phyloP scores from a whole-genome alignment of 2,113 vertebrate genomes.

The Muntiacus muntjak region DNA sequence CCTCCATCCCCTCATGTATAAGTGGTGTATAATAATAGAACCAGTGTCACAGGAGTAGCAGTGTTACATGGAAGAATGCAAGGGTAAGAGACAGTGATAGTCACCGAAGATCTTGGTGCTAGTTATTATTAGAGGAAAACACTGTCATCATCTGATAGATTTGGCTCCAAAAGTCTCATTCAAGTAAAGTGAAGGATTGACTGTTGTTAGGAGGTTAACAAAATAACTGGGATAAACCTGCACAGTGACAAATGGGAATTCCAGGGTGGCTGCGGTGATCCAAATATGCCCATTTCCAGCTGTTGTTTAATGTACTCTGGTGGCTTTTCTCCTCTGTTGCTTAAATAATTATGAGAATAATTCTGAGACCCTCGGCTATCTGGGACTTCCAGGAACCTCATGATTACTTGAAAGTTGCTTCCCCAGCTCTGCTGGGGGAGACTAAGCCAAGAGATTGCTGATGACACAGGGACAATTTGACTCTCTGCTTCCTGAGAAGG shows the following conservation, averaged over 20 bases:
- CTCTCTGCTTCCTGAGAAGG: neutral
- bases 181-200: neutral
- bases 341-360: neutral
- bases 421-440: neutral
- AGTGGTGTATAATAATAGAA: neutral
- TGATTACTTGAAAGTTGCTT: neutral
- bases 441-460: neutral
- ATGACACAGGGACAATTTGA: neutral
- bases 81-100: neutral
- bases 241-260: neutral
- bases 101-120: neutral
- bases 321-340: neutral
- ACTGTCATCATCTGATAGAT: neutral
- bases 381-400: neutral
- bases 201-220: neutral
- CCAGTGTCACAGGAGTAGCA: neutral
- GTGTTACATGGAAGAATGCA: neutral
- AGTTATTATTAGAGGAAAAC: constrained; percentile 15
- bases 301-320: neutral
- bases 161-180: neutral
- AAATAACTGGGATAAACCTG: neutral
- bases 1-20: neutral
- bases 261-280: neutral
- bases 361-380: neutral
- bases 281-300: neutral